Conservation (phyloP, 2,797 vertebrate species). For the Apodemus agrarius region DNA sequence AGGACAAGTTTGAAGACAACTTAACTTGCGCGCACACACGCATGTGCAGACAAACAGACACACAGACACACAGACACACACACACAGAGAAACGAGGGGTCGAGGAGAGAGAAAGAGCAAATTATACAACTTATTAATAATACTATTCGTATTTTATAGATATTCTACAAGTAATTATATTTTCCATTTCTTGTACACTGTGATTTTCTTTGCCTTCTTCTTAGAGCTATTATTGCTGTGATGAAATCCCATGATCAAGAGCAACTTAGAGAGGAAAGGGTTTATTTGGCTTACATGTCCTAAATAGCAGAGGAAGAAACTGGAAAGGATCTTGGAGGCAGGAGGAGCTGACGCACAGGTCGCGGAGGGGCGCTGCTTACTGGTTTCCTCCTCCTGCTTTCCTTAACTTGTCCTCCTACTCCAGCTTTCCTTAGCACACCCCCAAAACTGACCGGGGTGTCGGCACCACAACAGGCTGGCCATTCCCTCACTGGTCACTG, state of each 20-base stretch:
- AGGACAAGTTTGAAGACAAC: not conserved
- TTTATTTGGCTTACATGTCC: not conserved
- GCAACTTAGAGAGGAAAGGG: not conserved
- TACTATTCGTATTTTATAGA: not conserved
- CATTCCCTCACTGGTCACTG: not conserved
- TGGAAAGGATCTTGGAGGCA: not conserved
- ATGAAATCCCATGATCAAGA: no score
- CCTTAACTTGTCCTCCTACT: not conserved
- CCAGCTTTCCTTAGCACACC: not conserved
- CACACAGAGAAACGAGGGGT: not conserved
- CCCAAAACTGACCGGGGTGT: not conserved
- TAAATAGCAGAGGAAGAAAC: not conserved
- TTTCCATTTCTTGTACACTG: not conserved
- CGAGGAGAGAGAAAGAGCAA: not conserved
- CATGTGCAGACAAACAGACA: not conserved
- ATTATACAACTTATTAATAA: not conserved
- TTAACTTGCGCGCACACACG: not conserved
- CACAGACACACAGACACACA: not conserved
- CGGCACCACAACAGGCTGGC: not conserved
- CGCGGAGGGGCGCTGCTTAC: not conserved
- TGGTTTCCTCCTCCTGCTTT: not conserved
- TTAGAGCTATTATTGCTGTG: no score
- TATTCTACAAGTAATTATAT: not conserved
- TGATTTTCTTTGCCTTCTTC: not conserved
- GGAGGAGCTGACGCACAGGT: not conserved